Conservation (phyloP, 2,797 vertebrate species). For the Chaunax sp. region DNA sequence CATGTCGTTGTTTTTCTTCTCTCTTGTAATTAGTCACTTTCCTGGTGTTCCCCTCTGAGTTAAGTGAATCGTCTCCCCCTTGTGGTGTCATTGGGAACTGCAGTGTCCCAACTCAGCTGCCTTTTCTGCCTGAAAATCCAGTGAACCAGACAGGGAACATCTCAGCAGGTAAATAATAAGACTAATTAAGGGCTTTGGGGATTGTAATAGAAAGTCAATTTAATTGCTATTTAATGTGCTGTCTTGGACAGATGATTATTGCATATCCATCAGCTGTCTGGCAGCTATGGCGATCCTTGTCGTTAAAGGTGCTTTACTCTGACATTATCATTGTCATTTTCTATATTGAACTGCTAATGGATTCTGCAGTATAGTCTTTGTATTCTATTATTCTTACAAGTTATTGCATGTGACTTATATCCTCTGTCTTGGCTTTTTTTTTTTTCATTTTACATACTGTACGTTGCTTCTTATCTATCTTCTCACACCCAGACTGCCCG, state of each 20-base stretch:
- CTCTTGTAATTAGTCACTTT: slow-evolving; percentile 72
- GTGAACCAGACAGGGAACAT: slow-evolving; percentile 65
- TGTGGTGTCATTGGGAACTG: slow-evolving; percentile 72
- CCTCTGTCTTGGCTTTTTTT: not conserved
- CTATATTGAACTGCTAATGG: not conserved
- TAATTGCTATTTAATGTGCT: slow-evolving; percentile 3
- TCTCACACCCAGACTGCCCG: slow-evolving; percentile 65
- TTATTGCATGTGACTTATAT: not conserved
- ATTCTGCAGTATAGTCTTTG: not conserved
- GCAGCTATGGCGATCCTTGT: not conserved
- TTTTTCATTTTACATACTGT: not conserved
- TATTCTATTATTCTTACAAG: not conserved
- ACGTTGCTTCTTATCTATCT: not conserved
- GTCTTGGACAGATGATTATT: slow-evolving; percentile 1
- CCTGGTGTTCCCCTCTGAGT: slow-evolving; percentile 64
- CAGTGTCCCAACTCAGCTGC: slow-evolving; percentile 40
- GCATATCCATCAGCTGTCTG: slow-evolving; percentile 14
- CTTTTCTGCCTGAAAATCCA: slow-evolving; percentile 59
- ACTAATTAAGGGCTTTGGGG: not conserved
- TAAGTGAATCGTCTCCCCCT: slow-evolving; percentile 18
- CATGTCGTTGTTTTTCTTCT: slow-evolving; percentile 24
- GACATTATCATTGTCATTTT: slow-evolving; percentile 5
- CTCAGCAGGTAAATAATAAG: slow-evolving; percentile 59
- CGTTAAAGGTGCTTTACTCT: fast-evolving
- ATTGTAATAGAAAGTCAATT: not conserved